phyloP scores from a whole-genome alignment of 2,888 invertebrate species.

The Patella pellucida region DNA sequence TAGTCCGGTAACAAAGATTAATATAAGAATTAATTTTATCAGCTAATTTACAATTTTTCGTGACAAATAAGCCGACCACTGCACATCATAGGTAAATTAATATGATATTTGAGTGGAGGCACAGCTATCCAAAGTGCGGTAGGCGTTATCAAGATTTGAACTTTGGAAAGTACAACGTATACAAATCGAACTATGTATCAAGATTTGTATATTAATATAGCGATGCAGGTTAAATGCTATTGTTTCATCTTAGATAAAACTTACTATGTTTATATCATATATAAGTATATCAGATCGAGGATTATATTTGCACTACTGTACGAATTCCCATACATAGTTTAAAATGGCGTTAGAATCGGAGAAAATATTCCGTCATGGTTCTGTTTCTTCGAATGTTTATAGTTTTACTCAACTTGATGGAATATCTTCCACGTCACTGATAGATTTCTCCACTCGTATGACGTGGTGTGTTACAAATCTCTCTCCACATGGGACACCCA shows the following conservation, averaged over 20 bases:
- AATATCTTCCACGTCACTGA: conserved; percentile 26
- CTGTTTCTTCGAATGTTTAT: conserved; percentile 17
- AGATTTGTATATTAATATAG: not conserved
- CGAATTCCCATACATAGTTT: not conserved
- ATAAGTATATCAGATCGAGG: no score
- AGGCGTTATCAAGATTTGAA: conserved; percentile 34
- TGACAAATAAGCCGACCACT: no score
- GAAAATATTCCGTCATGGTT: conserved; percentile 17
- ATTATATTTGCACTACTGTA: no score
- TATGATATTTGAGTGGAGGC: conserved; percentile 1
- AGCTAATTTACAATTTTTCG: no score
- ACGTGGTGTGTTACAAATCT: conserved; percentile 24
- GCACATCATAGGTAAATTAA: not conserved
- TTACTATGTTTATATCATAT: not conserved
- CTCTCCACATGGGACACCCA: not conserved
- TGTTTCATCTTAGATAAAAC: not conserved
- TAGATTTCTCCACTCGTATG: conserved; percentile 25
- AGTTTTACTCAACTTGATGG: conserved; percentile 25
- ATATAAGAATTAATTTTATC: no score
- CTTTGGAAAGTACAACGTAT: conserved; percentile 26
- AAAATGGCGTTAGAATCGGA: conserved; percentile 6
- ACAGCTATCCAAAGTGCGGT: conserved; percentile 30
- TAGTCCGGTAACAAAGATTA: no score
- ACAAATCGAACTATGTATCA: conserved; percentile 15
- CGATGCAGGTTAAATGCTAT: not conserved